Conservation (phyloP, 1,140 invertebrate species). For the Atopsyche davidsoni region DNA sequence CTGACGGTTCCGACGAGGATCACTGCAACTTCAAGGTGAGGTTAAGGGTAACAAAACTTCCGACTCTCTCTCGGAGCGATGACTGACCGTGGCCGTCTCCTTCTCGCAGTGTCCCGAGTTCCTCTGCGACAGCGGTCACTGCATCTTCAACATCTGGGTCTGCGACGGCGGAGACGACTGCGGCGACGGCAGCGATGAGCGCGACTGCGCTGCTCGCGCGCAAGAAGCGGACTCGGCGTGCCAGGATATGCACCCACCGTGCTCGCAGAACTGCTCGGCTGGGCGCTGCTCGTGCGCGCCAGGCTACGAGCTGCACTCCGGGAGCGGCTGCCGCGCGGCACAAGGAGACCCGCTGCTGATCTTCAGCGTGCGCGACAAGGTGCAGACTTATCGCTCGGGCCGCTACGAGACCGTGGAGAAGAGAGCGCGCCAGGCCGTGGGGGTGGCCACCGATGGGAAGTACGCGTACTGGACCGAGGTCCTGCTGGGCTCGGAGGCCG, state of each 20-base stretch:
- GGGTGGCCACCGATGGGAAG: conserved; percentile 59
- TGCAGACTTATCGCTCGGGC: too few relatives aligned
- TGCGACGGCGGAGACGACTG: conserved; percentile 64
- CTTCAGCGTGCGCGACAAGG: background rate
- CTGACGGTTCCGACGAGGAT: conserved; percentile 43
- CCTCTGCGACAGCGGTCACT: conserved; percentile 53
- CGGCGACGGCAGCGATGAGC: conserved; percentile 59
- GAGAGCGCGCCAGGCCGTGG: conserved; percentile 50
- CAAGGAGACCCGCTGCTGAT: background rate
- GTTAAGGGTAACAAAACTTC: background rate
- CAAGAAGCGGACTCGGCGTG: conserved; percentile 39
- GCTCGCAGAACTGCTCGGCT: conserved; percentile 42
- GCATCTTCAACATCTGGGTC: conserved; percentile 55
- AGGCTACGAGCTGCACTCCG: conserved; percentile 24
- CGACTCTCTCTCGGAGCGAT: background rate
- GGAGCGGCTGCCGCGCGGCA: conserved; percentile 23
- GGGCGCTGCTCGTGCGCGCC: conserved; percentile 6
- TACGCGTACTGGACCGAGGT: conserved; percentile 73
- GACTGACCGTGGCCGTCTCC: background rate
- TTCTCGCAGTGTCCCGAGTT: conserved; percentile 41
- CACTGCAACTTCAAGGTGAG: conserved; percentile 31
- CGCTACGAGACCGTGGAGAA: background rate
- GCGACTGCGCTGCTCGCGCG: conserved; percentile 48
- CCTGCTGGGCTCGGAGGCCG: conserved; percentile 56
- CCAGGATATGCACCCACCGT: conserved; percentile 47